Evolutionary conservation across 1,140 invertebrate genomes (phyloP).

Genomic region (Gryon sp.): DNA sequence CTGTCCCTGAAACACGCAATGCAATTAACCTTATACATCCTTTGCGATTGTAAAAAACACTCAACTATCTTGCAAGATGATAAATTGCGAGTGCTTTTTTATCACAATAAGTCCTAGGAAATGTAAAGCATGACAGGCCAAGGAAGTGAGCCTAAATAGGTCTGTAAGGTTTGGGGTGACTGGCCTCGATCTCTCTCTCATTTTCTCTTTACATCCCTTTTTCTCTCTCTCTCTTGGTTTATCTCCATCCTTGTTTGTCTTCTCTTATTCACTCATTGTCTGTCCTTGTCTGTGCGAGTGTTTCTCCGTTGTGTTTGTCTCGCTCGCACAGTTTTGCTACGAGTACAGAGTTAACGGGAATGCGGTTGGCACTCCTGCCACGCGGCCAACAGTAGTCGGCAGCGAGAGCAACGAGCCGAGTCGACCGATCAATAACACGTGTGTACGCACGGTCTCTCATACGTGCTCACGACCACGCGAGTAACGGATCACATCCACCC

Average conservation of each 20-base stretch:
- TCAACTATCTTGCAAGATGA: constrained; percentile 8
- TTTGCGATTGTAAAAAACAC: constrained; percentile 7
- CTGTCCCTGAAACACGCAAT: constrained; percentile 14
- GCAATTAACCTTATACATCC: constrained; percentile 20
- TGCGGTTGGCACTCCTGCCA: constrained; percentile 73
- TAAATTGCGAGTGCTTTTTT: constrained; percentile 34
- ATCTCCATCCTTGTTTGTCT: no score
- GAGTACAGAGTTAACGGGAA: constrained; percentile 74
- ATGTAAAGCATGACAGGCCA: constrained; percentile 43
- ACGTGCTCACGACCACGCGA: constrained; percentile 56
- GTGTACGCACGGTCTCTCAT: constrained; percentile 75
- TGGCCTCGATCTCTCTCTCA: constrained; percentile 19
- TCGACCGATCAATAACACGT: constrained; percentile 77
- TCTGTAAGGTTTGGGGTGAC: constrained; percentile 35
- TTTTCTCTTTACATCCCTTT: not conserved
- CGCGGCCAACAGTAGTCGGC: constrained; percentile 60
- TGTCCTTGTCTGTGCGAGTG: no score
- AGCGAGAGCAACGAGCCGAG: constrained; percentile 67
- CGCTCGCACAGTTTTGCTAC: constrained; percentile 36
- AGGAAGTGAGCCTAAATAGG: constrained; percentile 45
- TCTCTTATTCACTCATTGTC: no score
- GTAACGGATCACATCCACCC: constrained; percentile 52
- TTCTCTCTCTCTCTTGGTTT: not conserved
- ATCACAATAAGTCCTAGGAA: constrained; percentile 39
- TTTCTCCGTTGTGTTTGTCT: no score